phyloP scores from a whole-genome alignment of 2,113 vertebrate genomes.

The crab-eating macaque (Macaca fascicularis) region DNA sequence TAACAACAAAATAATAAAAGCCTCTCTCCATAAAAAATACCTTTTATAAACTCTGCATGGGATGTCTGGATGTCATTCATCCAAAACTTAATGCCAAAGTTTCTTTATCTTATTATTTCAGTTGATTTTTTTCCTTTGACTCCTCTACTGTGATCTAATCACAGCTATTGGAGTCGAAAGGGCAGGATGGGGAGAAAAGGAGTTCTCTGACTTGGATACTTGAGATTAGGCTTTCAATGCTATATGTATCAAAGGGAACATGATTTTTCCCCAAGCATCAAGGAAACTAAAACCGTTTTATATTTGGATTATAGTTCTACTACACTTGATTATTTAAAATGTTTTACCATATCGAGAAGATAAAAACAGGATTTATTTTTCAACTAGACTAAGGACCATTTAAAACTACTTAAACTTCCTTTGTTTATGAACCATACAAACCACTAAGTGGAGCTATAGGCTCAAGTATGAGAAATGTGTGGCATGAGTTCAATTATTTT shows the following conservation, averaged over 20 bases:
- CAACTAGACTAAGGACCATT: neutral
- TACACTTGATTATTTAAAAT: neutral
- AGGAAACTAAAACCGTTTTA: neutral
- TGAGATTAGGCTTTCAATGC: neutral
- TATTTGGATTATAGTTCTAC: neutral
- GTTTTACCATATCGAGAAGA: neutral
- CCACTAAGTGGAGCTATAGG: constrained; percentile 70
- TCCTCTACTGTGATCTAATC: neutral
- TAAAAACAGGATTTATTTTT: neutral
- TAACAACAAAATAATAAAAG: neutral
- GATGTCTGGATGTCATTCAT: neutral
- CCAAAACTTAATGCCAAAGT: neutral
- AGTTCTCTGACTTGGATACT: neutral
- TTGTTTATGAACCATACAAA: neutral
- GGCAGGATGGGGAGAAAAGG: neutral
- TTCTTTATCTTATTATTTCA: neutral
- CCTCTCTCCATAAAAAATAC: neutral
- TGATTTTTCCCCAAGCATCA: neutral
- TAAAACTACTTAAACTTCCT: neutral
- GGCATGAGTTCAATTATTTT: neutral
- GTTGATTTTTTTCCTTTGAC: neutral
- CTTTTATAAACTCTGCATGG: neutral
- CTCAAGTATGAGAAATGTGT: constrained; percentile 33
- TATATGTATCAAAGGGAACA: neutral
- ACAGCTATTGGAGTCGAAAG: neutral